These are phyloP conservation scores for Sphyrna mokarran DNA, from an alignment of 2,113 vertebrate genomes.

Conservation along the genomic window DNA sequence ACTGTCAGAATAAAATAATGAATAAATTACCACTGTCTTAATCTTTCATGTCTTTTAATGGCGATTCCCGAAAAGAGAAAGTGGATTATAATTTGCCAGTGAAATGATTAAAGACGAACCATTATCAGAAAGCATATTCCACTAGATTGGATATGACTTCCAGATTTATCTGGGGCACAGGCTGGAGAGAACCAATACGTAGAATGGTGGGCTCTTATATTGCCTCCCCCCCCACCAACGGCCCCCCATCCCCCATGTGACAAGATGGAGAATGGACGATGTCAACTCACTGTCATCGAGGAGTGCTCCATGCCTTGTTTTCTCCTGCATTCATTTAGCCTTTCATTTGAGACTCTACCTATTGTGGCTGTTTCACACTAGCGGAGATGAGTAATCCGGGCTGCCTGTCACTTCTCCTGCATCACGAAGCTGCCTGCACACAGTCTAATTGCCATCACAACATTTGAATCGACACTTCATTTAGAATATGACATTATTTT, in stretches of 20 bases:
- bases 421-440: constrained; percentile 21
- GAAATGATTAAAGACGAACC: constrained; percentile 28
- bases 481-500: constrained; percentile 34
- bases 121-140: constrained; percentile 32
- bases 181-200: constrained; percentile 16
- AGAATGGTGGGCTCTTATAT: not conserved
- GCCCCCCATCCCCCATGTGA: not conserved
- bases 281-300: constrained; percentile 24
- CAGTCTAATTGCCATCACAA: constrained; percentile 37
- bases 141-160: constrained; percentile 27
- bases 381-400: constrained; percentile 8
- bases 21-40: constrained; percentile 38
- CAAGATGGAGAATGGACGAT: constrained; percentile 32
- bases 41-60: constrained; percentile 37
- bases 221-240: not conserved
- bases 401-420: constrained; percentile 37
- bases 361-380: constrained; percentile 35
- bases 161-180: constrained; percentile 22
- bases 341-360: constrained; percentile 35
- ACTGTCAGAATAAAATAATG: constrained; percentile 35
- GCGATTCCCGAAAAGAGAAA: constrained; percentile 26
- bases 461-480: constrained; percentile 36
- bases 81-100: constrained; percentile 36
- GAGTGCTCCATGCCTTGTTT: constrained; percentile 16
- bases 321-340: constrained; percentile 32